Percentiles rank a stretch among this genome's conserved stretches.
phyloP scores from a whole-genome alignment of 2,113 vertebrate species.

The Ancistrus triradiatus region DNA sequence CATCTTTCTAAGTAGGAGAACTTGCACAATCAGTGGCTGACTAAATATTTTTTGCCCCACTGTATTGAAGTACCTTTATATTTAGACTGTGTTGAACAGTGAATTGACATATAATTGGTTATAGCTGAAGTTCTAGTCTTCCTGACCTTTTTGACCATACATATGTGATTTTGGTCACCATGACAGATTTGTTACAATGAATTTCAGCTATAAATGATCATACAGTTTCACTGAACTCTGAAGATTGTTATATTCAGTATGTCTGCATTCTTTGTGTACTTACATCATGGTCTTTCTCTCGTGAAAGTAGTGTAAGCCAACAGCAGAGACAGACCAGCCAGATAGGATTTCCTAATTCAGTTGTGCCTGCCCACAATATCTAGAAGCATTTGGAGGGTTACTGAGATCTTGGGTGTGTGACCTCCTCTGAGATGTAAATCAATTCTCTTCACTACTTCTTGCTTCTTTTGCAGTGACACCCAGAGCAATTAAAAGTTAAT shows the following conservation, averaged over 20 bases:
- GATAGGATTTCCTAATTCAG: not conserved
- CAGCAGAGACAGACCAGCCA: not conserved
- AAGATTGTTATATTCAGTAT: not conserved
- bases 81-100: too few species aligned
- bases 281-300: not conserved
- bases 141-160: too few species aligned
- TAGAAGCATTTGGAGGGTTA: not conserved
- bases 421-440: constrained; percentile 16
- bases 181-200: too few species aligned
- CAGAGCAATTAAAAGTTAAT: constrained; percentile 8
- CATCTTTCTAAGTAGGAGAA: too few species aligned
- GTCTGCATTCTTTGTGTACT: not conserved
- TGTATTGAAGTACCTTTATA: too few species aligned
- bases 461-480: not conserved
- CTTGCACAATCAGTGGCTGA: too few species aligned
- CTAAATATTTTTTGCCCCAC: too few species aligned
- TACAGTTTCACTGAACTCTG: too few species aligned
- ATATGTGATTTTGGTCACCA: too few species aligned
- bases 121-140: too few species aligned
- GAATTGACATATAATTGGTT: too few species aligned
- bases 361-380: not conserved
- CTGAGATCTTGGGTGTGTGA: constrained; percentile 21
- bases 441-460: not conserved
- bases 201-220: too few species aligned
- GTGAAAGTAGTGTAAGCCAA: not conserved